A percentile compares a stretch with the other conserved stretches of the same genome.
phyloP scores from a whole-genome alignment of 2,888 invertebrate genomes.

The Pherbina coryleti region DNA sequence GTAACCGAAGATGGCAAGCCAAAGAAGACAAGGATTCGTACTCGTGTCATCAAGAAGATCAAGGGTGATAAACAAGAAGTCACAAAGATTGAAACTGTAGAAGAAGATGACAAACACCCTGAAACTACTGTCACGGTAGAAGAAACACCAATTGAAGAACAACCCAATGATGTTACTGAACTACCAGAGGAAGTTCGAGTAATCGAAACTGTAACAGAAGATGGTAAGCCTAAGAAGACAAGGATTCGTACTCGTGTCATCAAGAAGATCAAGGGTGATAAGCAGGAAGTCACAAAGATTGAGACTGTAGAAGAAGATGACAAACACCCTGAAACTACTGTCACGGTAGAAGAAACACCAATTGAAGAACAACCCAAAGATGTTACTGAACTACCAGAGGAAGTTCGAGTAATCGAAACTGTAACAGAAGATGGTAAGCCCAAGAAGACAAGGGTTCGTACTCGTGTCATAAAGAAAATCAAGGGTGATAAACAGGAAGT shows the following conservation, averaged over 20 bases:
- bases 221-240: conserved; percentile 48
- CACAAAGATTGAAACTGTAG: conserved; percentile 53
- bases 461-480: conserved; percentile 40
- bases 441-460: conserved; percentile 37
- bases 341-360: conserved; percentile 51
- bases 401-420: conserved; percentile 39
- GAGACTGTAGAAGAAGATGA: conserved; percentile 54
- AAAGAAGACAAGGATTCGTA: conserved; percentile 50
- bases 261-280: conserved; percentile 54
- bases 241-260: conserved; percentile 56
- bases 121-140: conserved; percentile 52
- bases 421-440: conserved; percentile 41
- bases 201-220: conserved; percentile 48
- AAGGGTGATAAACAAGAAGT: conserved; percentile 54
- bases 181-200: conserved; percentile 54
- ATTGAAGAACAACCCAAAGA: conserved; percentile 31
- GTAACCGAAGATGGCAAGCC: conserved; percentile 50
- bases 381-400: conserved; percentile 37
- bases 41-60: conserved; percentile 53
- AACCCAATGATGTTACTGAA: conserved; percentile 45
- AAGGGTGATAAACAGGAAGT: conserved; percentile 40
- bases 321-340: conserved; percentile 50
- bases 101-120: conserved; percentile 53
- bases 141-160: conserved; percentile 43
- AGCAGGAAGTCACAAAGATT: conserved; percentile 54